phyloP scores from a whole-genome alignment of 2,888 invertebrate genomes.

The Mystacides longicornis region DNA sequence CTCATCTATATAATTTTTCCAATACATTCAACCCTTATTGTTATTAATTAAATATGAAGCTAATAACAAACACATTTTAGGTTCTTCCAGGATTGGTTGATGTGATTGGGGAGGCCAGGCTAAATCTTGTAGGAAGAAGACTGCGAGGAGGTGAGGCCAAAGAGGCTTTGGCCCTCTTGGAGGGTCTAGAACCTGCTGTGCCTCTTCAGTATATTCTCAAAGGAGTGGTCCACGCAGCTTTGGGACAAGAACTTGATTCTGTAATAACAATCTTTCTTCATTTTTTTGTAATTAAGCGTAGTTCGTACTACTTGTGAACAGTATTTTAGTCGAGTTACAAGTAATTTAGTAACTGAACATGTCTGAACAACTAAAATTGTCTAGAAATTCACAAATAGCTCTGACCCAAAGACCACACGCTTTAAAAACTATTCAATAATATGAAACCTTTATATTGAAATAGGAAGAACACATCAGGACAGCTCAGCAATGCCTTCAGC shows the following conservation, averaged over 20 bases:
- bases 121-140: conserved; percentile 93
- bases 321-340: no score
- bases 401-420: no score
- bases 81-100: conserved; percentile 83
- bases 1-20: no score
- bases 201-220: conserved; percentile 95
- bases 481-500: conserved; percentile 93
- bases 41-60: no score
- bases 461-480: conserved; percentile 90
- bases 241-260: conserved; percentile 88
- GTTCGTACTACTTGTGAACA: no score
- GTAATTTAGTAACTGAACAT: no score
- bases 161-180: conserved; percentile 83
- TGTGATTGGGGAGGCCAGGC: conserved; percentile 91
- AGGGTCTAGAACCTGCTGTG: conserved; percentile 85
- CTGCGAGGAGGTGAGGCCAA: conserved; percentile 80
- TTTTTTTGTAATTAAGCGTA: no score
- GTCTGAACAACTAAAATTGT: no score
- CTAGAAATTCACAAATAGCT: no score
- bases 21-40: no score
- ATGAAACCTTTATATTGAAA: background rate
- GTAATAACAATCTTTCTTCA: conserved; percentile 47
- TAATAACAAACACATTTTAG: conserved; percentile 33
- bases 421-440: background rate
- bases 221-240: conserved; percentile 88